Base-by-base conservation (phyloP, 2,797 vertebrate genomes). In the Typhlichthys subterraneus region DNA sequence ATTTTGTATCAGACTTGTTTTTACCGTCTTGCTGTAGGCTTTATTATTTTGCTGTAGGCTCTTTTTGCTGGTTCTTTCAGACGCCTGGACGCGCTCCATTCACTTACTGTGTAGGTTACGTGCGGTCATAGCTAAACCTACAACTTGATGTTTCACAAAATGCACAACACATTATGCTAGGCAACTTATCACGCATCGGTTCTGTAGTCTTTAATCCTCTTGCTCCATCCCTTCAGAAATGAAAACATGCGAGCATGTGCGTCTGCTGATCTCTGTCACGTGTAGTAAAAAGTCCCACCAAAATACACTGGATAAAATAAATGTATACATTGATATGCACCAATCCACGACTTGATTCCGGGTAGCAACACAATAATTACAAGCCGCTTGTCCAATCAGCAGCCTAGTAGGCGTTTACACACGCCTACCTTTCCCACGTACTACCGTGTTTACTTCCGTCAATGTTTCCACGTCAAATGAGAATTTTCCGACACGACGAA, bases 241-340 rank as follows among this genome's bases (percentile, higher is more conserved):
- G 82, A 89, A 87, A 89, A 88, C 87, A 88, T 0, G 81, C 77
- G 74, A 73, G 64, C 88, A 88, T 86, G 86, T 87, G 88, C 83
- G 85, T 87, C 87, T 82, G 81, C 75, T 66, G 76, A 60, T 31
- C 51, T 13, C 49, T 2, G 73, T 88, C 89, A 91, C 89, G 85
- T 91, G 86, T 62, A 45, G 49, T 13, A 57, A 60, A 83, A 81
- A 78, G 49, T 63, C 68, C 63, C 53, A 76, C 75, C 87, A 76
- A 82, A 88, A 85, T 70, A 75, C 29, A 12, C 13, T 63, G 5
- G 1, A 33, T 56, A 54, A 72, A 23, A 45, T 54, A 76, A 63
- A 50, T 12, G 50, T 29, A 29, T 9, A 69, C 70, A 84, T 11
- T 75, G 87, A 85, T 81, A 67, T 0, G 0, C 65, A 38, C 87